Conservation (phyloP, 2,888 invertebrate genomes). For the Elegia similella region DNA sequence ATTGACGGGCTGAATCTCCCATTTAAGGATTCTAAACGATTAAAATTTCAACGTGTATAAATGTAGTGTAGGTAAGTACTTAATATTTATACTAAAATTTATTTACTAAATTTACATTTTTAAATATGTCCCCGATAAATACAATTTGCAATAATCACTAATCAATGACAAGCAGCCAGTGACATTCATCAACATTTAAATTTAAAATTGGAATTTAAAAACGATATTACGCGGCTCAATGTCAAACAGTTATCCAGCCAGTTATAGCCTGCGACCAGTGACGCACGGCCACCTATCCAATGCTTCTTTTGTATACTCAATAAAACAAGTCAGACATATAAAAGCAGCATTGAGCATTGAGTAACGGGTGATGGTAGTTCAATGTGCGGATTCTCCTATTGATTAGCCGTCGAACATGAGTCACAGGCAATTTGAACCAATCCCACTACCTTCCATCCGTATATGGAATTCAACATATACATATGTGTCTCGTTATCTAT, state of each 20-base stretch:
- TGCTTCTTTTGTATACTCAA: too few relatives aligned
- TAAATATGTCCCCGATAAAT: too few relatives aligned
- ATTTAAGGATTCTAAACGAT: too few relatives aligned
- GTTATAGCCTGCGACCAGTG: constrained; percentile 23
- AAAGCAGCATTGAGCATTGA: too few relatives aligned
- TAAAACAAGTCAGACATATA: too few relatives aligned
- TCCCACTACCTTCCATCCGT: constrained; percentile 35
- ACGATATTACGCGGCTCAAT: constrained; percentile 40
- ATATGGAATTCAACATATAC: constrained; percentile 24
- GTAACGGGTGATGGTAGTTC: too few relatives aligned
- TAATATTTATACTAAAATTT: too few relatives aligned
- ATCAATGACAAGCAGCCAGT: background rate
- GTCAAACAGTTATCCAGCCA: constrained; percentile 41
- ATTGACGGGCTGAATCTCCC: too few relatives aligned
- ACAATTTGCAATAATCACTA: background rate
- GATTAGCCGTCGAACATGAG: constrained; percentile 50
- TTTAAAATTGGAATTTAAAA: background rate
- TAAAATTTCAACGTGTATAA: too few relatives aligned
- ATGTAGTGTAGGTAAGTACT: too few relatives aligned
- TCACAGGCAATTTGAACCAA: constrained; percentile 44
- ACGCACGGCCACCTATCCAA: too few relatives aligned
- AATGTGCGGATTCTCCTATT: constrained; percentile 27
- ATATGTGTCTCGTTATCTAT: background rate
- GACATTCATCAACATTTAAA: constrained; percentile 4
- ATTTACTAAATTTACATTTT: too few relatives aligned